Evolutionary conservation across 1,140 invertebrate species (phyloP).

Genomic region (Papilio xuthus): DNA sequence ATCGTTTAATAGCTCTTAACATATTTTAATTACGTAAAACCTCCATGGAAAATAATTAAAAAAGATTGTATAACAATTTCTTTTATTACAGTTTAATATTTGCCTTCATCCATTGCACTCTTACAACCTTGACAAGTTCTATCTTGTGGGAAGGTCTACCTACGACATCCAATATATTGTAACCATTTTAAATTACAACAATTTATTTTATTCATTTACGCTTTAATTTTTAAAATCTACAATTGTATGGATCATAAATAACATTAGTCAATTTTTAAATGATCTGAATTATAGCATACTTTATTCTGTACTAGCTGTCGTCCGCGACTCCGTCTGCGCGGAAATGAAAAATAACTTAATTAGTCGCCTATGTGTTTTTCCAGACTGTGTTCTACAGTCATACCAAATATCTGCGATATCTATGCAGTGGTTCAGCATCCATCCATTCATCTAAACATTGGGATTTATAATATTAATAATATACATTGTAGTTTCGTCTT

Average conservation of each 20-base stretch:
- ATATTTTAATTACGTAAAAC: neutral
- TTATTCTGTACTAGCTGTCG: neutral
- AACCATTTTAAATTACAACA: neutral
- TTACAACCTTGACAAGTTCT: neutral
- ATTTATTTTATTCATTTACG: neutral
- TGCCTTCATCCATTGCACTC: neutral
- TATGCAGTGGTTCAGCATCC: no score
- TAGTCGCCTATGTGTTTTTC: no score
- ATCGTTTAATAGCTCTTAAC: neutral
- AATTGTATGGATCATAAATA: neutral
- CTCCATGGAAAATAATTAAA: neutral
- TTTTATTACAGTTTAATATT: neutral
- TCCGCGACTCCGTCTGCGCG: no score
- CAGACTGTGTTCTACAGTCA: no score
- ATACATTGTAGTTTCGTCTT: neutral
- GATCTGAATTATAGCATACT: neutral
- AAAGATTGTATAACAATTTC: neutral
- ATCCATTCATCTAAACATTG: no score
- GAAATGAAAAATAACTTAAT: no score
- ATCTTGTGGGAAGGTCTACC: conserved; percentile 15
- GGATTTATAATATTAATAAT: no score
- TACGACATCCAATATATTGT: neutral
- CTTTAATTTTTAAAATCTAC: conserved; percentile 6
- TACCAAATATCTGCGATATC: no score
- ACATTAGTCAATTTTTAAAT: neutral